Conservation (phyloP, 1,140 invertebrate genomes). For the Temnothorax longispinosus region DNA sequence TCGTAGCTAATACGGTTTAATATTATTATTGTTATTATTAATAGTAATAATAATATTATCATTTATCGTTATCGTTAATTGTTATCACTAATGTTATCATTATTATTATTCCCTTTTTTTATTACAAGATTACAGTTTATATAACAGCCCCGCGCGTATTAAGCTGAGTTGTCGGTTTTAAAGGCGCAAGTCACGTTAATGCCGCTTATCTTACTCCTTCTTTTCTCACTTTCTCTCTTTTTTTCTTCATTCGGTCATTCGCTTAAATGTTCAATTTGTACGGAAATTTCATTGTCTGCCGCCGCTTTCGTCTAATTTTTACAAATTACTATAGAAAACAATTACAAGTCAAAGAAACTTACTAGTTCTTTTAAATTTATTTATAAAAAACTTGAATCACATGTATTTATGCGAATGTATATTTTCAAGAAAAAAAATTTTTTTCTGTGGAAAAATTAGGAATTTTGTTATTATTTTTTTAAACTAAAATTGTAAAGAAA, state of each 20-base stretch:
- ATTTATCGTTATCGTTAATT: constrained; percentile 59
- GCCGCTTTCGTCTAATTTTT: constrained; percentile 22
- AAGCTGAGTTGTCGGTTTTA: constrained; percentile 66
- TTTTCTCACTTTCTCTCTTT: constrained; percentile 1
- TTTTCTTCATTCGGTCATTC: neutral
- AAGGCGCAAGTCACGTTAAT: constrained; percentile 70
- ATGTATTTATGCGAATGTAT: neutral
- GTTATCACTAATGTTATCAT: constrained; percentile 60
- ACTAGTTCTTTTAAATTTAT: neutral
- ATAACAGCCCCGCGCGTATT: constrained; percentile 66
- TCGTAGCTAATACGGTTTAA: constrained; percentile 62
- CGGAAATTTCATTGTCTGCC: constrained; percentile 19
- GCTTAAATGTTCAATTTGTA: constrained; percentile 41
- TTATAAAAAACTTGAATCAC: neutral
- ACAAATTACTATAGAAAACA: constrained; percentile 21
- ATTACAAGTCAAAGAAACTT: neutral
- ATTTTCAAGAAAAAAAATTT: neutral
- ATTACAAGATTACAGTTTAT: constrained; percentile 68
- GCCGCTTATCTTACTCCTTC: constrained; percentile 29
- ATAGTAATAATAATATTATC: constrained; percentile 63
- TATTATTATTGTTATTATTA: constrained; percentile 67
- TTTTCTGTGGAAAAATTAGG: too few relatives aligned
- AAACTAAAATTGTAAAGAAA: too few relatives aligned
- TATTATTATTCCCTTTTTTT: constrained; percentile 60
- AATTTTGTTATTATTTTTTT: too few relatives aligned